Evolutionary conservation across 1,140 invertebrate species (phyloP), one percentile per base, ranked within the genome.

Genomic region (Belonocnema kinseyi): DNA sequence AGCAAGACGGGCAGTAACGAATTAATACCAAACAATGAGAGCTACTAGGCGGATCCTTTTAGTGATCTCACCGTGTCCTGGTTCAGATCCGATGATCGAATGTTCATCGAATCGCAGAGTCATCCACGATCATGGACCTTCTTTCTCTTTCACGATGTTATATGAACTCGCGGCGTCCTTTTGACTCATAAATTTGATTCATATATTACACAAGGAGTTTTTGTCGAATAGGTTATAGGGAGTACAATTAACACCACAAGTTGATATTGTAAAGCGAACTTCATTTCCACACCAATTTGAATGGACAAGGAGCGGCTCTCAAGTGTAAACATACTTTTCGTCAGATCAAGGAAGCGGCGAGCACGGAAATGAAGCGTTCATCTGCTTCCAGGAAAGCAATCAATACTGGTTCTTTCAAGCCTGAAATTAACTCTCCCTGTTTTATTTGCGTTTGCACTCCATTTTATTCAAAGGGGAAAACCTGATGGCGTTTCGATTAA

Each of bases 91-190:
- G 26, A 66, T 66, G 58, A 66, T 66, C 26, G 26, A 66, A 66
- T 66, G 61, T 66, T 66, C 12, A 66, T 66, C 61, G 33, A 66
- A 66, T 46, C 26, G 83, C 81, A 58, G 50, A 84, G 84, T 85
- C 85, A 85, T 86, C 83, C 54, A 74, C 61, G 72, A 61, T 61
- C 70, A 72, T 73, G 17, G 19, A 77, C 11, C 53, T 73, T 51
- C 26, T 75, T 61, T 72, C 72, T 19, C 77, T 72, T 77, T 78
- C 81, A 85, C 80, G 75, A 79, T 70, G 85, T 83, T 75, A 74
- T 80, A 85, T 13, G 53, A 13, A 74, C 46, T 17, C 16, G 50
- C 78, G 72, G 74, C 73, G 33, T 40, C 70, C 72, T 75, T 79
- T 79, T 76, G 78, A 79, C 75, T 77, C 40, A 13, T 2, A 73